These are phyloP conservation scores for Lophochroa leadbeateri DNA, from an alignment of 2,113 vertebrate genomes.

Conservation along the genomic window DNA sequence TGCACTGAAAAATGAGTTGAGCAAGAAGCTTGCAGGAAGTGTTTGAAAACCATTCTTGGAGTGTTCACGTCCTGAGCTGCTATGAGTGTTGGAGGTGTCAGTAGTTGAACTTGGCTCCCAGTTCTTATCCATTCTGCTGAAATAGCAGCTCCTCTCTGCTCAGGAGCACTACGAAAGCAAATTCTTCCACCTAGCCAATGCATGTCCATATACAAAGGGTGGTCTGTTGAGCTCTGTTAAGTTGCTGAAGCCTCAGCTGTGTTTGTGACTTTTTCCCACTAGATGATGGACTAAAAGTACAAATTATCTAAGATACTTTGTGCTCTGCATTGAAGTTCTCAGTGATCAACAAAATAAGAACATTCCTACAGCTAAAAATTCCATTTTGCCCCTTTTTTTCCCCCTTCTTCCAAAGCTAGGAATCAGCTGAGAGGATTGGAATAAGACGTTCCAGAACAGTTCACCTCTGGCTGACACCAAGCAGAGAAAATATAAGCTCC, in stretches of 20 bases:
- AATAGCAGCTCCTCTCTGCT: neutral
- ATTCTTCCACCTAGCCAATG: neutral
- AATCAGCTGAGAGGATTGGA: neutral
- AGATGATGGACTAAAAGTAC: neutral
- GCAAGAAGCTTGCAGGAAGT: neutral
- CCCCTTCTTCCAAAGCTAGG: neutral
- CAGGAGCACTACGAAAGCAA: neutral
- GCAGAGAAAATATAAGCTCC: neutral
- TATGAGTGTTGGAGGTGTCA: neutral
- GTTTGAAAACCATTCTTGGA: neutral
- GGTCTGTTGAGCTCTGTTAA: neutral
- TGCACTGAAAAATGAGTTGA: neutral
- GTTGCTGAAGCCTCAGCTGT: neutral
- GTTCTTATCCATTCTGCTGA: neutral
- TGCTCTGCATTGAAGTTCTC: neutral
- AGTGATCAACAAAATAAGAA: neutral
- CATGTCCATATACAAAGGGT: neutral
- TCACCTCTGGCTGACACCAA: conserved; percentile 15
- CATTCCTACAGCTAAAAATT: neutral
- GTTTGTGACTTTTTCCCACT: neutral
- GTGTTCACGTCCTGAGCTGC: neutral
- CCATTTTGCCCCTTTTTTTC: neutral
- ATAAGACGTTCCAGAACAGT: neutral
- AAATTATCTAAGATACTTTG: neutral
- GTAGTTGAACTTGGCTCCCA: neutral